Base-by-base conservation (phyloP, 30 jellyfish, hydroid and myxozoan species). In the Chironex yamaguchii region DNA sequence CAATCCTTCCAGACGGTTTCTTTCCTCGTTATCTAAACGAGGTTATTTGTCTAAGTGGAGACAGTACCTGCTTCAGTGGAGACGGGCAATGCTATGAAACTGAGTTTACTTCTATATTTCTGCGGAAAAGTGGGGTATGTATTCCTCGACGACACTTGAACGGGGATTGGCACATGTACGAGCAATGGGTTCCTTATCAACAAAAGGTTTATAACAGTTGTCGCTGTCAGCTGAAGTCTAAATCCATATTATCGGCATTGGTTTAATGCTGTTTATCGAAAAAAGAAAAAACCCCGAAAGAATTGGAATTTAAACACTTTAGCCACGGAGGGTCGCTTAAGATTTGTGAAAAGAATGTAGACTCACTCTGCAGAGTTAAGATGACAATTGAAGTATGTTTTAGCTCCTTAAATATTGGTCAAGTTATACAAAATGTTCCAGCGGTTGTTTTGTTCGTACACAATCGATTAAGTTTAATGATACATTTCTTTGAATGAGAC, bases 11-110 rank as follows among this genome's bases (percentile, higher is more conserved):
- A 29, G 21, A 85, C 13, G 76, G 64, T 11, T 62, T 49, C 76
- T 85, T 35, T 53, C 95, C 95, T 0, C 89, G 90, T 6, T 85
- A 85, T 67, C 34, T 85, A 52, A 85, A 85, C 32, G 90, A 85
- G 73, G 84, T 85, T 21, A 85, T 85, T 1, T 85, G 95, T 58
- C 49, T 67, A 31, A 74, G 84, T 13, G 73, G 34, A 23, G 34
- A 54, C 26, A 13, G 42, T 13, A n/a, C 52, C 0, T 85, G 95
- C 42, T 72, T 85, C 76, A 64, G 23, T 20, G 89, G 86, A 29
- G 91, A 85, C 52, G 95, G 95, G 3, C 52, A 29, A 23, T 85
- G 95, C 36, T 14, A 54, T 0, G 22, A 82, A 1, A 74, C 67
- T 62, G 21, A 42, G 11, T 49, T 85, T 30, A 69, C 90, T 1